Evolutionary conservation across 2,797 vertebrate species (phyloP), one percentile per base, ranked within the genome.

Genomic region (Hypotaenidia okinawae): DNA sequence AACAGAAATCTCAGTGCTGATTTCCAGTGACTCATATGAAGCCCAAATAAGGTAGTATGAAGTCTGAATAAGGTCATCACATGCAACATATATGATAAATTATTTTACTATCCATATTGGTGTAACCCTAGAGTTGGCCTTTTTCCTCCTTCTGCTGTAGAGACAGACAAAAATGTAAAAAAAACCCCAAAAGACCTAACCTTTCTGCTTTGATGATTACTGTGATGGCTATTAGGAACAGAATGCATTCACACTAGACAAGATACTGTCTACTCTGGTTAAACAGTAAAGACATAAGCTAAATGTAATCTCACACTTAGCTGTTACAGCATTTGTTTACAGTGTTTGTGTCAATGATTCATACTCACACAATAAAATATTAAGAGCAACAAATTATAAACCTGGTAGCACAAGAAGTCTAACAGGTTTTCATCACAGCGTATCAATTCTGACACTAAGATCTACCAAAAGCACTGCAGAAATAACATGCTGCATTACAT

Each of bases 341-440:
- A 68, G 9, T 37, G 63, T 72, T 35, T 47, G 13, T 66, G 91
- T 94, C 93, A 94, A 95, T 84, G 88, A 94, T 88, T 87, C 91
- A 86, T 89, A 85, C 41, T 45, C 66, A 37, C 25, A 64, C 74
- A 87, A 92, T 96, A 74, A 97, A 97, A 96, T 93, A 97, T 97
- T 95, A 78, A 96, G 63, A 91, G 55, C 84, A 93, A 93, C 93
- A 96, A 94, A 96, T 81, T 70, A 90, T 59, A 92, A 95, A 84
- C 23, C 66, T 51, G 41, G 78, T 68, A 93, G 72, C 84, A 92
- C 62, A 89, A 94, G 64, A 52, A 89, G 41, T 95, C 84, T 85
- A 81, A 93, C 83, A 87, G 54, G 84, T 93, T 94, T 78, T 89
- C 70, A 73, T 83, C 70, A 73, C 64, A 76, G 47, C 45, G 19